Conservation (phyloP, 2,797 vertebrate species). For the Enteromius paludinosus region DNA sequence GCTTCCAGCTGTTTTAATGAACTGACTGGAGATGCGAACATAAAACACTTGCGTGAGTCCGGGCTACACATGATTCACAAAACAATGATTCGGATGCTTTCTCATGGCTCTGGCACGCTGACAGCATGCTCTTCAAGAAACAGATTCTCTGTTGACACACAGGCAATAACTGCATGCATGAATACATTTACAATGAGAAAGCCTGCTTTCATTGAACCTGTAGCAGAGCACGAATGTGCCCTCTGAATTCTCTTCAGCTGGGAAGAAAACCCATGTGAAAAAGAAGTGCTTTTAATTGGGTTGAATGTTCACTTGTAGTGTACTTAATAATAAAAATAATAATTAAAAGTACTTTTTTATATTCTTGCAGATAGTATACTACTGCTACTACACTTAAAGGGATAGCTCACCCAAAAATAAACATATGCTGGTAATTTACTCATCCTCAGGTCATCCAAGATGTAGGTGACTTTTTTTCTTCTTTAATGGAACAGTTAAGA, state of each 20-base stretch:
- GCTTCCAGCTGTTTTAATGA: slow-evolving; percentile 7
- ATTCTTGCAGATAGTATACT: too few species aligned
- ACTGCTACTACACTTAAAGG: too few species aligned
- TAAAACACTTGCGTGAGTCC: not conserved
- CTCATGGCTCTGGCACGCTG: not conserved
- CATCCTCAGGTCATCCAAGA: too few species aligned
- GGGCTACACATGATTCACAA: slow-evolving; percentile 1
- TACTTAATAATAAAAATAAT: not conserved
- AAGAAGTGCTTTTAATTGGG: not conserved
- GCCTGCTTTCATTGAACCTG: not conserved
- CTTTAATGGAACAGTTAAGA: too few species aligned
- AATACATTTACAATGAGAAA: slow-evolving; percentile 17
- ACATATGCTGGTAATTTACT: too few species aligned
- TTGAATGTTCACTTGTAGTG: not conserved
- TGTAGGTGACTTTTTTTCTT: too few species aligned
- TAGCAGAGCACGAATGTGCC: not conserved
- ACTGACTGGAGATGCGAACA: slow-evolving; percentile 12
- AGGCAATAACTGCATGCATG: not conserved
- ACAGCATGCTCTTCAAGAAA: not conserved
- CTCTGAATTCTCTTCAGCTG: not conserved
- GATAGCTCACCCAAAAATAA: too few species aligned
- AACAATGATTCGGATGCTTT: slow-evolving; percentile 21
- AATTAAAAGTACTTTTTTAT: not conserved
- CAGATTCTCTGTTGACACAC: not conserved
- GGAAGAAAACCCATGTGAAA: not conserved